phyloP scores from a whole-genome alignment of 37 sponge, comb jelly and placozoan genomes.

The Amphimedon queenslandica region DNA sequence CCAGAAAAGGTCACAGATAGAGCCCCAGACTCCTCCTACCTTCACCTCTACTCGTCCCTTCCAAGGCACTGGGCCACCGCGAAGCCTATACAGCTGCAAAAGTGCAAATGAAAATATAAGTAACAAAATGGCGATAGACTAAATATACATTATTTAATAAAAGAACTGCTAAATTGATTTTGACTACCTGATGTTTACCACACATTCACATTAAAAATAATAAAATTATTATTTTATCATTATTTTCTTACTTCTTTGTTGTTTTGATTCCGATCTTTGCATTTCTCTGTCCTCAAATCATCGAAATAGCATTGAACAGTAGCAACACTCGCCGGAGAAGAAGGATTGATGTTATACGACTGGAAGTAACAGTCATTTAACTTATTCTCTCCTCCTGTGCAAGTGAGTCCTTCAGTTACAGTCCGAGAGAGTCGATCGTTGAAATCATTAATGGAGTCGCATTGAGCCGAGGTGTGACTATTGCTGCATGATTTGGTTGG shows the following conservation, averaged over 20 bases:
- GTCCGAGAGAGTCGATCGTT: not conserved
- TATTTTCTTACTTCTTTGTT: not conserved
- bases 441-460: too few relatives aligned
- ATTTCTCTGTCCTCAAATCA: not conserved
- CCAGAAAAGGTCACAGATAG: conserved; percentile 16
- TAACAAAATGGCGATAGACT: not conserved
- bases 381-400: conserved; percentile 36
- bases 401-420: not conserved
- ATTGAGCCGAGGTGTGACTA: not conserved
- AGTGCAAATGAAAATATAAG: too few relatives aligned
- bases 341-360: conserved; percentile 13
- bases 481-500: not conserved
- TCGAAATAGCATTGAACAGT: conserved; percentile 63
- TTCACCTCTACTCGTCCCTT: conserved; percentile 32
- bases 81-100: conserved; percentile 13
- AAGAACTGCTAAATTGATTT: too few relatives aligned
- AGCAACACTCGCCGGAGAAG: conserved; percentile 22
- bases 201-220: not conserved
- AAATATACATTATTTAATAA: not conserved
- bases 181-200: not conserved
- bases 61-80: conserved; percentile 20
- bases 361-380: conserved; percentile 39
- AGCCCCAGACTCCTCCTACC: conserved; percentile 13
- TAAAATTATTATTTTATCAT: too few relatives aligned
- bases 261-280: not conserved